Evolutionary conservation across 2,113 vertebrate genomes (phyloP).

Genomic region (Recurvirostra avosetta): DNA sequence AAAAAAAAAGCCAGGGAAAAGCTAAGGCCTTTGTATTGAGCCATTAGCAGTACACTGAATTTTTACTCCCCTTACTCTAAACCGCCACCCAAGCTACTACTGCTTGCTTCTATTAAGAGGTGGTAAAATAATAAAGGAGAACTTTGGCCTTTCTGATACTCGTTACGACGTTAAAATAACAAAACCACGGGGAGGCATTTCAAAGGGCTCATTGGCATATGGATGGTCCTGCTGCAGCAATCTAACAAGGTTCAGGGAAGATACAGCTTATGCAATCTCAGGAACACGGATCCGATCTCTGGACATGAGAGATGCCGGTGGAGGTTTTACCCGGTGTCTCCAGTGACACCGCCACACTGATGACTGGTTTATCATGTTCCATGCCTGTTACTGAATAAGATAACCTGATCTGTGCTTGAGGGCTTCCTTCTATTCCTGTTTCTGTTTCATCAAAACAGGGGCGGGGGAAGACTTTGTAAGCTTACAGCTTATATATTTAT

Average conservation of each 20-base stretch:
- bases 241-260: neutral
- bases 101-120: neutral
- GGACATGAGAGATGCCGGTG: neutral
- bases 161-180: neutral
- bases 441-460: neutral
- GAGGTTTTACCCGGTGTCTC: neutral
- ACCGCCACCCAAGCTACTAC: neutral
- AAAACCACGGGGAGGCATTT: neutral
- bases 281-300: neutral
- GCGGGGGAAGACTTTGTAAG: neutral
- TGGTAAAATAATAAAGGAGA: neutral
- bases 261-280: neutral
- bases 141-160: neutral
- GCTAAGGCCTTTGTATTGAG: neutral
- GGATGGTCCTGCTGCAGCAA: neutral
- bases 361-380: neutral
- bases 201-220: neutral
- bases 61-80: neutral
- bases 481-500: neutral
- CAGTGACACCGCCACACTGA: neutral
- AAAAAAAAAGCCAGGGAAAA: neutral
- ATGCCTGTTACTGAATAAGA: neutral
- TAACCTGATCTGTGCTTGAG: neutral
- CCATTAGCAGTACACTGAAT: neutral
- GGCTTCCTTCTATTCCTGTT: neutral